Percentiles rank a stretch among this genome's conserved stretches.
Conservation (phyloP, 64 coral and sea anemone species). For the Stichodactyla helianthus region DNA sequence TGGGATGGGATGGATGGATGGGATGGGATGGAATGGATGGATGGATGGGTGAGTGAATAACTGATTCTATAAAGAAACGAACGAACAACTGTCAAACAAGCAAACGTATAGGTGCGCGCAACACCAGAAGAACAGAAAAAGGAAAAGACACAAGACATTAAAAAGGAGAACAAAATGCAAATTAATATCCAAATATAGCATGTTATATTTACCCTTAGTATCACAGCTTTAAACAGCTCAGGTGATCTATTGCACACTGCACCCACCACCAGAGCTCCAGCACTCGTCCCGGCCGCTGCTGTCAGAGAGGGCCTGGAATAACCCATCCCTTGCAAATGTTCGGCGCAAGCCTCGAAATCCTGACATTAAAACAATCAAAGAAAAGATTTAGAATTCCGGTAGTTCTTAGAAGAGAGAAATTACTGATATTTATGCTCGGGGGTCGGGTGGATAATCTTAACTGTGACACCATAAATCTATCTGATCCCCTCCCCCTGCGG, state of each 20-base stretch:
- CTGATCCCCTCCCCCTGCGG: too few species aligned
- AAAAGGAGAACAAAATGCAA: background rate
- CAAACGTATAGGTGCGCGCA: too few species aligned
- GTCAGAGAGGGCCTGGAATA: conserved; percentile 74
- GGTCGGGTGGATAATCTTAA: too few species aligned
- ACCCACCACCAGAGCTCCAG: conserved; percentile 75
- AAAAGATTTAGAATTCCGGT: background rate
- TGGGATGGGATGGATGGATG: too few species aligned
- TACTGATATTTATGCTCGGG: too few species aligned
- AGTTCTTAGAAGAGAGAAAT: too few species aligned
- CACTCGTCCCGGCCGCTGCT: conserved; percentile 71
- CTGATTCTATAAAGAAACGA: too few species aligned
- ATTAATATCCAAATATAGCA: background rate
- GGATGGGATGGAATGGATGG: too few species aligned
- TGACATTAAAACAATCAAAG: background rate
- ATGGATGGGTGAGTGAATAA: too few species aligned
- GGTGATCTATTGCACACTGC: conserved; percentile 87
- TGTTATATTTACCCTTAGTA: conserved; percentile 59
- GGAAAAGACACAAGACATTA: background rate
- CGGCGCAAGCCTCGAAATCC: conserved; percentile 94
- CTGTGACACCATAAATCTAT: too few species aligned
- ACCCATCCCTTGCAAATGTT: conserved; percentile 56
- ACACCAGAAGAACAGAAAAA: background rate
- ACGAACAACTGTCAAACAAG: too few species aligned
- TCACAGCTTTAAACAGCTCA: conserved; percentile 66